These are phyloP conservation scores for Acanthochromis polyacanthus DNA, from an alignment of 2,113 vertebrate species.

Conservation along the genomic window DNA sequence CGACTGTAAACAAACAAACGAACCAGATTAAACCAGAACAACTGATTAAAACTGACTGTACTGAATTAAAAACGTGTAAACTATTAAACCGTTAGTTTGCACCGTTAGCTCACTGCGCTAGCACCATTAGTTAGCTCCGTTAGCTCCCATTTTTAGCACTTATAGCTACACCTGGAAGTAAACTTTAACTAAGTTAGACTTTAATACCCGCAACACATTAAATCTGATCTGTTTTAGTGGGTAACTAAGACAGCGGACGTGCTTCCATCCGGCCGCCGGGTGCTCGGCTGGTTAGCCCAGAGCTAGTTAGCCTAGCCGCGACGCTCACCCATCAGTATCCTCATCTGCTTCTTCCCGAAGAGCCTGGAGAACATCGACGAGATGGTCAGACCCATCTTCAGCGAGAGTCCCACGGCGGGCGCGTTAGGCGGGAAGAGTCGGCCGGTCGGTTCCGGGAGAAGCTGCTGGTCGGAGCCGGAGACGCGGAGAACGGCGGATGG, in stretches of 20 bases:
- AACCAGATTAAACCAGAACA: neutral
- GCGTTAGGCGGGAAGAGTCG: neutral
- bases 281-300: constrained; percentile 6
- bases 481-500: neutral
- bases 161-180: neutral
- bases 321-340: constrained; percentile 89
- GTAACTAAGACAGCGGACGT: neutral
- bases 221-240: rapidly evolving
- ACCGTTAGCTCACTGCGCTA: constrained; percentile 21
- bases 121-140: neutral
- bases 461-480: constrained; percentile 20
- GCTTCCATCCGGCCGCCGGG: neutral
- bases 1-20: constrained; percentile 80
- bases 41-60: neutral
- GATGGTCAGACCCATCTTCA: constrained; percentile 87
- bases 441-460: constrained; percentile 5
- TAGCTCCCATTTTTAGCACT: neutral
- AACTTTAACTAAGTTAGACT: rapidly evolving
- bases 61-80: no score
- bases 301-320: constrained; percentile 42
- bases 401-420: constrained; percentile 6
- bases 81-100: neutral
- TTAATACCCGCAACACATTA: rapidly evolving
- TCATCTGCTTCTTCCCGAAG: constrained; percentile 95
- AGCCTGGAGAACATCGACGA: constrained; percentile 86